Evolutionary conservation across 2,888 invertebrate species (phyloP).

Genomic region (Pecten maximus): DNA sequence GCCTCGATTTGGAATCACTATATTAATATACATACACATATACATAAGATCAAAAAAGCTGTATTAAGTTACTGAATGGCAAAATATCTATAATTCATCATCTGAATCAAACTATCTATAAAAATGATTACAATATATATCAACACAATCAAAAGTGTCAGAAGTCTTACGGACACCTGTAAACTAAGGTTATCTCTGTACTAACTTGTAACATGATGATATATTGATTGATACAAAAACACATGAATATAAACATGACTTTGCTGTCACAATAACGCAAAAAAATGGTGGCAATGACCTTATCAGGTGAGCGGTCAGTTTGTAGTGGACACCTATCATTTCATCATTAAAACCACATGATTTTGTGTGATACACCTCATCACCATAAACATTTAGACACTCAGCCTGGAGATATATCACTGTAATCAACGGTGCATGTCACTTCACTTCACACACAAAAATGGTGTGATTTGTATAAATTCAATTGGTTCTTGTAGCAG

Average conservation of each 20-base stretch:
- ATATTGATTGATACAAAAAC: neutral
- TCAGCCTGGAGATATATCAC: neutral
- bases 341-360: neutral
- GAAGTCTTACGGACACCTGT: neutral
- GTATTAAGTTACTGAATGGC: too few relatives aligned
- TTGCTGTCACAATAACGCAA: neutral
- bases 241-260: neutral
- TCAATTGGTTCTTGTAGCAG: neutral
- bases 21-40: too few relatives aligned
- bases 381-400: neutral
- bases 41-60: too few relatives aligned
- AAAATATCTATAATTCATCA: too few relatives aligned
- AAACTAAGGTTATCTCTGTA: neutral
- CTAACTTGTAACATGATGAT: neutral
- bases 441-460: neutral
- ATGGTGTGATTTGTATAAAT: neutral
- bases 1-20: too few relatives aligned
- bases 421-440: neutral
- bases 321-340: constrained; percentile 29
- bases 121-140: neutral
- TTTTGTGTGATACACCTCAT: neutral
- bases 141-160: neutral
- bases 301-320: neutral
- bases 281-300: constrained; percentile 11
- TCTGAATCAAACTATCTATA: neutral